phyloP scores from a whole-genome alignment of 2,888 invertebrate species.

The Horisme vitalbata region DNA sequence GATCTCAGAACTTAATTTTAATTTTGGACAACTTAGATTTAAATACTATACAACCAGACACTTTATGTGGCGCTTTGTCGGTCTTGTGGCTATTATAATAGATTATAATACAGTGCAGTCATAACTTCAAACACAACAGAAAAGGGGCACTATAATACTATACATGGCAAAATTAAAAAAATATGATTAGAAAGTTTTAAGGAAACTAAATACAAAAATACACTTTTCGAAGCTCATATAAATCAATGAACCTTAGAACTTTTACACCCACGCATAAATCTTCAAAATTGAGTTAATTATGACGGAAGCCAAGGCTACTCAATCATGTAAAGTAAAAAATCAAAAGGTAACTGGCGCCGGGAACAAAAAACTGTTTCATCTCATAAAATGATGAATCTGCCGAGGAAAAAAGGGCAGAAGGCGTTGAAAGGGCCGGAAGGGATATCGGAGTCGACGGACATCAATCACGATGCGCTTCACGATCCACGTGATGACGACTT shows the following conservation, averaged over 20 bases:
- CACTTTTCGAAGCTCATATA: conserved; percentile 17
- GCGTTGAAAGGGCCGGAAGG: conserved; percentile 61
- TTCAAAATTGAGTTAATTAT: conserved; percentile 48
- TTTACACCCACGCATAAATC: conserved; percentile 40
- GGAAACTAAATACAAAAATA: not conserved
- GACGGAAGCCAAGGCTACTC: conserved; percentile 60
- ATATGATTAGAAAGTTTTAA: not conserved
- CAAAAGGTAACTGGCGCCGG: conserved; percentile 53
- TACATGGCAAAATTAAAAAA: not conserved
- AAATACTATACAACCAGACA: not conserved
- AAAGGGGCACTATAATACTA: no score
- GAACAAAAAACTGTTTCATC: conserved; percentile 67
- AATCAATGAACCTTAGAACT: conserved; percentile 32
- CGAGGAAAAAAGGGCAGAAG: conserved; percentile 50
- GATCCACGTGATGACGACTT: conserved; percentile 12
- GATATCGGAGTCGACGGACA: conserved; percentile 44
- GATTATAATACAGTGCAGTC: no score
- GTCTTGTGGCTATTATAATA: no score
- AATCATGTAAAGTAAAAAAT: conserved; percentile 50
- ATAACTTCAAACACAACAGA: no score
- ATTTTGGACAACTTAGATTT: conserved; percentile 7
- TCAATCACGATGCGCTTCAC: conserved; percentile 47
- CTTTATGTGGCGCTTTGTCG: no score
- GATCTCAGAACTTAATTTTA: conserved; percentile 12
- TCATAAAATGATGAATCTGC: conserved; percentile 61